Percentiles rank a stretch among this genome's conserved stretches.
These are phyloP conservation scores for Meles meles DNA, from an alignment of 2,113 vertebrate species.

Conservation along the genomic window DNA sequence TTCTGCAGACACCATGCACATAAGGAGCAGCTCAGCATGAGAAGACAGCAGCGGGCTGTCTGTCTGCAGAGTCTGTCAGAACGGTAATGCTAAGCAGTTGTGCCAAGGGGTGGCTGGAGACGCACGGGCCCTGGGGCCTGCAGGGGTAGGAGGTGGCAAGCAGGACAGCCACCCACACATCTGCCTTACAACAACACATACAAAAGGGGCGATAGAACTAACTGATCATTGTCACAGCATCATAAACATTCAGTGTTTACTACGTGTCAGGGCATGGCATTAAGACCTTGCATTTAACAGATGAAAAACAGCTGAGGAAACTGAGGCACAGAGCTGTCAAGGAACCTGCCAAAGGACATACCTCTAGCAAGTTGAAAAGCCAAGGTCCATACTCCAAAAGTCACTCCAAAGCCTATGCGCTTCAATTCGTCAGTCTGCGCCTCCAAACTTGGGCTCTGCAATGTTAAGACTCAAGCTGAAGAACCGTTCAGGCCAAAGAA, in stretches of 20 bases:
- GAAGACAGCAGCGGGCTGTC: background rate
- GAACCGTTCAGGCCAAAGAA: background rate
- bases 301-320: background rate
- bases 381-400: background rate
- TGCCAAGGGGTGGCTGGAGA: background rate
- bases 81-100: background rate
- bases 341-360: background rate
- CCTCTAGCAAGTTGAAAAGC: background rate
- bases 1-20: accelerated
- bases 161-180: accelerated
- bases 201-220: background rate
- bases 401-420: background rate
- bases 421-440: accelerated
- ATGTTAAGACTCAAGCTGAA: background rate
- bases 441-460: background rate
- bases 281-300: background rate
- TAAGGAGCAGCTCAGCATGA: background rate
- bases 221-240: accelerated
- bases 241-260: accelerated
- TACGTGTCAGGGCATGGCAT: background rate
- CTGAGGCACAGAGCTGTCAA: background rate
- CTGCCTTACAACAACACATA: accelerated
- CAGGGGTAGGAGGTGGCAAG: background rate
- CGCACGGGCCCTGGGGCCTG: accelerated
- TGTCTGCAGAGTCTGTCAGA: background rate